Percentiles rank a stretch among this genome's conserved stretches.
phyloP scores from a whole-genome alignment of 2,797 vertebrate genomes.

The Meda fulgida region DNA sequence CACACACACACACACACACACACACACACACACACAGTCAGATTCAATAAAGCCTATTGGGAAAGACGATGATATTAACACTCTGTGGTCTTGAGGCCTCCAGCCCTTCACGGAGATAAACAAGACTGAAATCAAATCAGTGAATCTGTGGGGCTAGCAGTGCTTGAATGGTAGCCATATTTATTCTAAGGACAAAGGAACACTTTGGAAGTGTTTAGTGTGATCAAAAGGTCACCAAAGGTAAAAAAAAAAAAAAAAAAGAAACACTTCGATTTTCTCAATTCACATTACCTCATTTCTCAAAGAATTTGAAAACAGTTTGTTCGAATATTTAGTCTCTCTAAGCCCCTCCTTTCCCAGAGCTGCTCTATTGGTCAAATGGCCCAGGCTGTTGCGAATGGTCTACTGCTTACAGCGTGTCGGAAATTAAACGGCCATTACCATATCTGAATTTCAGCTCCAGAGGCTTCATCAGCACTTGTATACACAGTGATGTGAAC shows the following conservation, averaged over 20 bases:
- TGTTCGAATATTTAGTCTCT: background rate
- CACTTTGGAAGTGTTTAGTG: background rate
- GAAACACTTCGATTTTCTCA: no score
- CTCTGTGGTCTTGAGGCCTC: conserved; percentile 20
- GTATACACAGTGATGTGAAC: background rate
- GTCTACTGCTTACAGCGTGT: background rate
- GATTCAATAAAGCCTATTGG: conserved; percentile 41
- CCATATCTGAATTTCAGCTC: background rate
- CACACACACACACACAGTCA: conserved; percentile 30
- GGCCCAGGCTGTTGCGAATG: background rate
- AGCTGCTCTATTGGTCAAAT: background rate
- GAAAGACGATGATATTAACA: conserved; percentile 31
- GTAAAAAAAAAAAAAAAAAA: background rate
- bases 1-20: conserved; percentile 17
- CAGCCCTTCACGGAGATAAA: conserved; percentile 40
- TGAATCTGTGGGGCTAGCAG: conserved; percentile 48
- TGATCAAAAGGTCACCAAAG: background rate
- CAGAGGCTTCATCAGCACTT: background rate
- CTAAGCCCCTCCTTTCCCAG: background rate
- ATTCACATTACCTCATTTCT: background rate
- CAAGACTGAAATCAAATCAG: conserved; percentile 53
- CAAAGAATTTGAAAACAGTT: background rate
- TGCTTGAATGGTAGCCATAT: conserved; percentile 51
- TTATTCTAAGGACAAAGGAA: conserved; percentile 28
- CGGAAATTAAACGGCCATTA: background rate